Conservation (phyloP, 2,888 invertebrate genomes). For the Tortrix viridana region DNA sequence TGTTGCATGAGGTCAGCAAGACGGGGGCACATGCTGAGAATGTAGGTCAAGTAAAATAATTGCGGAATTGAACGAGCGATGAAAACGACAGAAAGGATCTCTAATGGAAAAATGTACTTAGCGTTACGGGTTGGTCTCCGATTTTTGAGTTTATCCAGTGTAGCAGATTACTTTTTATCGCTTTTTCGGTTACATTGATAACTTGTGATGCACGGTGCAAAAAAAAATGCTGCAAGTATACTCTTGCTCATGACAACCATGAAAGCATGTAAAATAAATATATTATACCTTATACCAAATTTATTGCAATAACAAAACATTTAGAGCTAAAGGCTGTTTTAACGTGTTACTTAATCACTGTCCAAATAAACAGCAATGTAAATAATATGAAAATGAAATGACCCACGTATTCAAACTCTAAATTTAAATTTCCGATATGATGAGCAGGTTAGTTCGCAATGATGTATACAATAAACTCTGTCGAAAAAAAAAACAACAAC, state of each 20-base stretch:
- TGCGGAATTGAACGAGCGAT: not conserved
- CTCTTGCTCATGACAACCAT: no score
- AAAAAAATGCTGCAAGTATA: no score
- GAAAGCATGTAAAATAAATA: no score
- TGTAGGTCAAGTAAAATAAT: conserved; percentile 26
- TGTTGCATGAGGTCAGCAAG: conserved; percentile 5
- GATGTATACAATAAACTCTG: not conserved
- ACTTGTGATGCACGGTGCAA: no score
- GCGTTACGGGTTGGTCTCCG: conserved; percentile 1
- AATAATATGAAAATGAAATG: conserved; percentile 6
- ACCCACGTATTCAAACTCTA: not conserved
- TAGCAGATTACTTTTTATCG: not conserved
- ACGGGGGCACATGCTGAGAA: conserved; percentile 7
- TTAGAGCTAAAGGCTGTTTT: no score
- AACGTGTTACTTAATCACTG: not conserved
- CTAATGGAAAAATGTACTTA: conserved; percentile 11
- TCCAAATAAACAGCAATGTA: conserved; percentile 1
- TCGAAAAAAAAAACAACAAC: no score
- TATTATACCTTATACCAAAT: no score
- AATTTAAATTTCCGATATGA: not conserved
- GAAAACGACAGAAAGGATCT: conserved; percentile 4
- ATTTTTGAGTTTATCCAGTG: not conserved
- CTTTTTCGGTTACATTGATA: not conserved
- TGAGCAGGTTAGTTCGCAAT: not conserved
- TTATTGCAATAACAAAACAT: no score